phyloP scores from a whole-genome alignment of 2,113 vertebrate species.

The Marmota flaviventris region DNA sequence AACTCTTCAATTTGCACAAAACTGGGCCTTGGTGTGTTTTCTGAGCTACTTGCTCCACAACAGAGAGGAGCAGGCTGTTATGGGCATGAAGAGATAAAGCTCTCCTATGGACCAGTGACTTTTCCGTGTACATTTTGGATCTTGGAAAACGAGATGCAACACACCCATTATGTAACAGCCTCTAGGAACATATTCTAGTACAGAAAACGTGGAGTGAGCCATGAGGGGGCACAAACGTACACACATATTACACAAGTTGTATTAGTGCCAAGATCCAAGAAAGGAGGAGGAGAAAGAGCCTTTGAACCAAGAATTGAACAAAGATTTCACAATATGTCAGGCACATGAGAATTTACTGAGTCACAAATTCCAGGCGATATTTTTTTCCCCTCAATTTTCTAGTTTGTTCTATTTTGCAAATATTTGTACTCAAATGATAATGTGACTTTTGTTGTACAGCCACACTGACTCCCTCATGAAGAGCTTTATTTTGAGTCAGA shows the following conservation, averaged over 20 bases:
- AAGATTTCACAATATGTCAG: slow-evolving; percentile 57
- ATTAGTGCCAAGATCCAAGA: slow-evolving; percentile 34
- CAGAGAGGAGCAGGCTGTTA: background rate
- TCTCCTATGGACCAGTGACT: background rate
- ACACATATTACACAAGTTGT: background rate
- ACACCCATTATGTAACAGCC: background rate
- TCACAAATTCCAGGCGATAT: slow-evolving; percentile 63
- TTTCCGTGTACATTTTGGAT: background rate
- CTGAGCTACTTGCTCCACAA: no score
- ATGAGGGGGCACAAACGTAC: background rate
- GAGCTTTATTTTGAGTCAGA: slow-evolving; percentile 44
- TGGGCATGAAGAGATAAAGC: background rate
- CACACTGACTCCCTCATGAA: slow-evolving; percentile 62
- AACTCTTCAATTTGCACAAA: no score
- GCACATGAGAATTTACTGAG: slow-evolving; percentile 64
- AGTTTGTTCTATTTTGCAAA: slow-evolving; percentile 77
- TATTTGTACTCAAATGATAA: slow-evolving; percentile 73
- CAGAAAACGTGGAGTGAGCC: background rate
- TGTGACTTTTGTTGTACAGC: background rate
- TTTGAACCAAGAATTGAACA: slow-evolving; percentile 59
- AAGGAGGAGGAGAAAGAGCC: background rate
- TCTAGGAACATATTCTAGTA: background rate
- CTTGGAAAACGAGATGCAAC: background rate
- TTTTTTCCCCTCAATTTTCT: slow-evolving; percentile 64
- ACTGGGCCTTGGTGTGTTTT: no score